phyloP scores from a whole-genome alignment of 2,888 invertebrate species.

The Hydrotaea cyrtoneurina region DNA sequence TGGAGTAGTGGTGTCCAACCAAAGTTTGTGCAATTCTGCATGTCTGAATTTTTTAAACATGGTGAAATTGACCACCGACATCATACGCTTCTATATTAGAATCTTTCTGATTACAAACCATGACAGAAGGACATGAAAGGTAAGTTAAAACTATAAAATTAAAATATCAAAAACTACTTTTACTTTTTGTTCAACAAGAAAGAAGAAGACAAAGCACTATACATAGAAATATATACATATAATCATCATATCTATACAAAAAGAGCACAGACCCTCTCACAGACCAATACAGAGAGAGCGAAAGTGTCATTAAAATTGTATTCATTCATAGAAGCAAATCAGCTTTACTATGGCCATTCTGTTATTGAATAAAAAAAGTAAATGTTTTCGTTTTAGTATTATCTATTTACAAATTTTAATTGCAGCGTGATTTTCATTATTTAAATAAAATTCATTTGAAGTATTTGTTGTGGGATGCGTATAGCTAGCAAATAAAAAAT shows the following conservation, averaged over 20 bases:
- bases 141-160: conserved; percentile 82
- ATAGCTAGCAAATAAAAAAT: no score
- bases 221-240: conserved; percentile 22
- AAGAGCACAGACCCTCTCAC: no score
- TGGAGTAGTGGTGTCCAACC: no score
- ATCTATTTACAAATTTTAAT: no score
- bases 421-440: no score
- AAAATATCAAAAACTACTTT: background rate
- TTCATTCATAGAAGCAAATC: conserved; percentile 67
- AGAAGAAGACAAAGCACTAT: conserved; percentile 20
- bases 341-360: no score
- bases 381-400: no score
- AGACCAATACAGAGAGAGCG: background rate
- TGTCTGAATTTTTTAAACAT: conserved; percentile 91
- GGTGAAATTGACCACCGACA: conserved; percentile 87
- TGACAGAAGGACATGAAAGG: conserved; percentile 96
- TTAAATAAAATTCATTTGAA: background rate
- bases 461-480: background rate
- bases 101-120: conserved; percentile 92
- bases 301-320: background rate
- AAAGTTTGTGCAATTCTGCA: conserved; percentile 76
- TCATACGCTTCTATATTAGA: conserved; percentile 90
- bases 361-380: no score
- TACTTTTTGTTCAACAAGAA: conserved; percentile 26
- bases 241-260: background rate